phyloP scores from a whole-genome alignment of 2,797 vertebrate species.

The Hylomyscus alleni region DNA sequence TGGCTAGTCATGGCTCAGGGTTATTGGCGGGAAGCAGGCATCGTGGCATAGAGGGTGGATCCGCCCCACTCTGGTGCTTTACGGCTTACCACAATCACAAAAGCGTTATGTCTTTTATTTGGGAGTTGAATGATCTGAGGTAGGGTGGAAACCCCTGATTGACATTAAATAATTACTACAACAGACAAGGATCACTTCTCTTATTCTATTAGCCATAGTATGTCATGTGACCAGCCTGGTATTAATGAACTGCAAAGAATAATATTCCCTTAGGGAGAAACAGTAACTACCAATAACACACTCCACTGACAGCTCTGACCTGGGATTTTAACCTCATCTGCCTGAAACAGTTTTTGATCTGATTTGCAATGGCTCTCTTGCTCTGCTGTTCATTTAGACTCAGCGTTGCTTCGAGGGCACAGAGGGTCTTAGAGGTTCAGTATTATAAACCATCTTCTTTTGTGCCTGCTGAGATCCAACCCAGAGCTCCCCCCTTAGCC shows the following conservation, averaged over 20 bases:
- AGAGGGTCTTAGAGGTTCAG: background rate
- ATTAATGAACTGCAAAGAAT: slow-evolving; percentile 25
- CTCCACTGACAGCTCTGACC: slow-evolving; percentile 17
- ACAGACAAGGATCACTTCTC: background rate
- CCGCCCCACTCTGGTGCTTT: no score
- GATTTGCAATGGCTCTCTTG: background rate
- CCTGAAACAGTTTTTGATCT: background rate
- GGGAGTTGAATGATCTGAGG: background rate
- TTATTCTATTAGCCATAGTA: slow-evolving; percentile 15
- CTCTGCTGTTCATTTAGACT: background rate
- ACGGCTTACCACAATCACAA: background rate
- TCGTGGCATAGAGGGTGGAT: background rate
- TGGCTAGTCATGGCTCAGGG: background rate
- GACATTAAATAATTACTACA: background rate
- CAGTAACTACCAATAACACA: slow-evolving; percentile 60
- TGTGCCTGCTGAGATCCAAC: background rate
- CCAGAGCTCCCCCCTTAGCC: background rate
- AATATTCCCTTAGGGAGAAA: slow-evolving; percentile 19
- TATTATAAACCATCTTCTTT: background rate
- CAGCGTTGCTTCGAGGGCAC: background rate
- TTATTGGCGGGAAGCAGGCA: background rate
- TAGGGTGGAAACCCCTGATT: background rate
- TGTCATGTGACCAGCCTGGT: background rate
- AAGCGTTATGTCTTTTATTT: background rate
- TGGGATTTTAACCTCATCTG: slow-evolving; percentile 55